phyloP scores from a whole-genome alignment of 2,888 invertebrate genomes.

The Netelia virgata region DNA sequence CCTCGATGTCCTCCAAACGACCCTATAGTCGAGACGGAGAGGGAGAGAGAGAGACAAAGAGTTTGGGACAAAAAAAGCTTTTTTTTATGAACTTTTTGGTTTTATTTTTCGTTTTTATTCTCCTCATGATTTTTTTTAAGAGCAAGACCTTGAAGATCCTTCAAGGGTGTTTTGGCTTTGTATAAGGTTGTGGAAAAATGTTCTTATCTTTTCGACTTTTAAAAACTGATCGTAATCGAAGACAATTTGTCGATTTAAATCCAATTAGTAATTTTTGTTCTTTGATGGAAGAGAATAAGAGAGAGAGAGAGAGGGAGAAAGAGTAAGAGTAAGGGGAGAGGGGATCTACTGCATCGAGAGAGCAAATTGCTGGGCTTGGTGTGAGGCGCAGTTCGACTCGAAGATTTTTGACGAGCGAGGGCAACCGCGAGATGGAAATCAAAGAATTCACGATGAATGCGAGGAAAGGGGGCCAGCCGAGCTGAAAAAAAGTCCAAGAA shows the following conservation, averaged over 20 bases:
- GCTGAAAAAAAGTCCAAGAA: conserved; percentile 24
- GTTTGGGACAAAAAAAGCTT: neutral
- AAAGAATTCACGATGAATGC: conserved; percentile 48
- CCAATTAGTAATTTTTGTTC: no score
- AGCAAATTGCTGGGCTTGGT: conserved; percentile 42
- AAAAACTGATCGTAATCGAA: neutral
- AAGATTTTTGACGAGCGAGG: conserved; percentile 38
- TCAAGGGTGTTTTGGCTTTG: neutral
- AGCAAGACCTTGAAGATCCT: neutral
- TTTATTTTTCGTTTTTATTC: neutral
- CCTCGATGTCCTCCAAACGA: conserved; percentile 26
- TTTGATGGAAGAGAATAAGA: no score
- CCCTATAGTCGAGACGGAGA: neutral
- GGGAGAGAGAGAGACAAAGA: neutral
- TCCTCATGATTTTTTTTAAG: neutral
- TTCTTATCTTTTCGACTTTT: neutral
- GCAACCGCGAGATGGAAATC: conserved; percentile 44
- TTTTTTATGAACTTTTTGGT: neutral
- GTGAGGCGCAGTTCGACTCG: conserved; percentile 6
- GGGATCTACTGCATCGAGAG: neutral
- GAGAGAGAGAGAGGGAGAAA: no score
- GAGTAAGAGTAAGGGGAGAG: no score
- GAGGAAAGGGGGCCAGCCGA: neutral
- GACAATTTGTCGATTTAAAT: no score
- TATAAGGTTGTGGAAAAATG: no score